Base-by-base conservation (phyloP, 2,888 invertebrate genomes). In the Sisyra terminalis region DNA sequence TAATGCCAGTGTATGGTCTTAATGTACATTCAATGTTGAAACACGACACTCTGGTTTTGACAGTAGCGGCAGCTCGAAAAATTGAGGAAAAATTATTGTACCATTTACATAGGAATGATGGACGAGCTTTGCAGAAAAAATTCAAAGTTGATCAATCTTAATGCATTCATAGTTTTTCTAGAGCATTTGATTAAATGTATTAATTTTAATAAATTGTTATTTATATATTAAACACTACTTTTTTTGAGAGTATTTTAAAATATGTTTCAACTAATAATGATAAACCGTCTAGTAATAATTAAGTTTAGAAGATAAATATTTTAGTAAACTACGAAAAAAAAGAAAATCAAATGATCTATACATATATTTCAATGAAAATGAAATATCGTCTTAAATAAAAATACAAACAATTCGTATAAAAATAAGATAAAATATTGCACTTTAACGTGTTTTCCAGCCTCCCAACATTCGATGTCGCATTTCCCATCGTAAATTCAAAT, bases 11-110 rank as follows among this genome's bases (percentile, higher is more conserved):
- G 0, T 97, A 93, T 65, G 89, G 90, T 54, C 68, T 98, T 11
- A 98, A 98, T 67, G 92, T 94, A 0, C 85, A 83, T 64, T 93
- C 94, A 29, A 93, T 98, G 87, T 59, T 98, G 47, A 98, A 98
- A 65, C 88, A 97, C 61, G 84, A 89, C 47, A 96, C 94, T 0
- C 64, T 98, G 8, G 79, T 97, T 4, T 59, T 97, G 2, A 93
- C 94, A 0, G 64, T 80, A 48, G 71, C 75, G 36, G 94, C 96
- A 1, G 76, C 87, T 1, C 81, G 90, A 53, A 72, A 71, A 55
- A 75, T 97, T 48, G 90, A 96, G 64, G 75, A 83, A 40, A 78
- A 74, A 55, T 57, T 90, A 47, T 57, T 90, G 10, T 71, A 63
- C 44, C 75, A 81, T 49, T 60, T 87, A 9, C 69, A 86, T 57